A percentile compares a stretch with the other conserved stretches of the same genome.
Evolutionary conservation across 2,888 invertebrate species (phyloP).

Genomic region (Chymomyza caudatula): DNA sequence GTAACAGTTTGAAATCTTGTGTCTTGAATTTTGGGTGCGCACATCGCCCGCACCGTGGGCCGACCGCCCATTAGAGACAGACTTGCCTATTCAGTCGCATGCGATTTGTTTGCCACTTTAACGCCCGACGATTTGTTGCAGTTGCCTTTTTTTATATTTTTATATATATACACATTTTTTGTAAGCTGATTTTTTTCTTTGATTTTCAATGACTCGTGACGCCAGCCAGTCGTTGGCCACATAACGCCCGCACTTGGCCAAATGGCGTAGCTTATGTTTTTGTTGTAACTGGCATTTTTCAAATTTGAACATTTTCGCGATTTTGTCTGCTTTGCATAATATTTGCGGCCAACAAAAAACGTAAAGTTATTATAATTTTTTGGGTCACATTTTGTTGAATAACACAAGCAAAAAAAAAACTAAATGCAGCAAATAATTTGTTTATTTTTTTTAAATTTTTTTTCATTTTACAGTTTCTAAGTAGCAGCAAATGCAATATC

Average conservation of each 20-base stretch:
- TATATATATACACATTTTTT: neutral
- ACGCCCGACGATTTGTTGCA: constrained; percentile 1
- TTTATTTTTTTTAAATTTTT: neutral
- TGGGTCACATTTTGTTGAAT: too few relatives aligned
- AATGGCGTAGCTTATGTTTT: constrained; percentile 42
- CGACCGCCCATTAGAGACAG: constrained; percentile 11
- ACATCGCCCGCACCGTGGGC: constrained; percentile 53
- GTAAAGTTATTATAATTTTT: too few relatives aligned
- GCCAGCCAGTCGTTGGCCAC: neutral
- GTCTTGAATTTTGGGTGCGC: constrained; percentile 12
- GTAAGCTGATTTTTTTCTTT: neutral
- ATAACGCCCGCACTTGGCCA: neutral
- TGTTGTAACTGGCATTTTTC: constrained; percentile 61
- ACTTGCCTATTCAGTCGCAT: constrained; percentile 8
- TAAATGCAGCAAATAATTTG: neutral
- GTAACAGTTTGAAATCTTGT: constrained; percentile 33
- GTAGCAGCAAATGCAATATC: constrained; percentile 11
- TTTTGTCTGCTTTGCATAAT: constrained; percentile 66
- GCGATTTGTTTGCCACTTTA: constrained; percentile 1
- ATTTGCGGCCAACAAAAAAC: neutral
- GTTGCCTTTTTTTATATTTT: constrained; percentile 16
- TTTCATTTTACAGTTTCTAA: constrained; percentile 48
- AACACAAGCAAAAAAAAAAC: neutral
- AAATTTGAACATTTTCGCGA: constrained; percentile 58
- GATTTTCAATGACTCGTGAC: constrained; percentile 5